A percentile compares a stretch with the other conserved stretches of the same genome.
Evolutionary conservation across 2,113 vertebrate species (phyloP).

Genomic region (Scolopax mira): DNA sequence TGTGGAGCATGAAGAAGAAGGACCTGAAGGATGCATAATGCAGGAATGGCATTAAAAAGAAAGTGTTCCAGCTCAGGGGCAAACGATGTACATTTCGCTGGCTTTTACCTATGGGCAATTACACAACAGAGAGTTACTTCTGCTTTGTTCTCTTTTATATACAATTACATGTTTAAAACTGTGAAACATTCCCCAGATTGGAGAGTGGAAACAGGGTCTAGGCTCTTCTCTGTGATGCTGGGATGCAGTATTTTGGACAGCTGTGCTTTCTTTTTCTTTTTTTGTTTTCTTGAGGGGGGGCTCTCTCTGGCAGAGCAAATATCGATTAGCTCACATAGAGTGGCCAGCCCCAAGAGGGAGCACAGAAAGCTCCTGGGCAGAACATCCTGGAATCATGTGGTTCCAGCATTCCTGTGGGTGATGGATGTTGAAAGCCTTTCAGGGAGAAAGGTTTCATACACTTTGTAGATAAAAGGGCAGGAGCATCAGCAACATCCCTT

Average conservation of each 20-base stretch:
- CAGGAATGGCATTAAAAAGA: background rate
- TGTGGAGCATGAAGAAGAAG: background rate
- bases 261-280: rapidly evolving
- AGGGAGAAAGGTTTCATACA: background rate
- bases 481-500: background rate
- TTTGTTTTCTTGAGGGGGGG: background rate
- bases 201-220: background rate
- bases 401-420: background rate
- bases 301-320: background rate
- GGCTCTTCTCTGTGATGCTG: background rate
- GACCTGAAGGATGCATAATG: background rate
- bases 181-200: background rate
- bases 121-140: background rate
- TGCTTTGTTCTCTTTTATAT: background rate
- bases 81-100: background rate
- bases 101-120: background rate
- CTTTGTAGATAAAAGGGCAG: background rate
- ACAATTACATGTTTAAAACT: background rate
- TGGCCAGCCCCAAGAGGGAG: background rate
- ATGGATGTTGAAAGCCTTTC: constrained; percentile 9
- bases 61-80: background rate
- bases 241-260: background rate
- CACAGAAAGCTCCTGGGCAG: background rate
- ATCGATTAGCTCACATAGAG: background rate
- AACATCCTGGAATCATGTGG: background rate